Percentiles rank a stretch among this genome's conserved stretches.
These are phyloP conservation scores for Drosophila helvetica DNA, from an alignment of 2,888 invertebrate species.

Conservation along the genomic window DNA sequence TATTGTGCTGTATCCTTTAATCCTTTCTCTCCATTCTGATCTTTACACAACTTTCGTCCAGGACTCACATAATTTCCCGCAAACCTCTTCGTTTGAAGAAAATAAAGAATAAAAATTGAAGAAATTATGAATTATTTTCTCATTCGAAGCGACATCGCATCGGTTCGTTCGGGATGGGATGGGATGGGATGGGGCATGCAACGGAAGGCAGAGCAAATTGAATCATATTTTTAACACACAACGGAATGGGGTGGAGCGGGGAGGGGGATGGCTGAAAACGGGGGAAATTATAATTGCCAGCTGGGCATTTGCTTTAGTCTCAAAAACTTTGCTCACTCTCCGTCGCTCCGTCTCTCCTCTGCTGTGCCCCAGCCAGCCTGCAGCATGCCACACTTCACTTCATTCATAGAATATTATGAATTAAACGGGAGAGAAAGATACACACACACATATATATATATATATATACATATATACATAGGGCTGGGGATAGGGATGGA, in stretches of 20 bases:
- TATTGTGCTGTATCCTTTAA: no score
- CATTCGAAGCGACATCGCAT: background rate
- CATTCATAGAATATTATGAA: conserved; percentile 74
- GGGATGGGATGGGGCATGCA: background rate
- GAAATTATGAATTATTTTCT: conserved; percentile 34
- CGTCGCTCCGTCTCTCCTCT: background rate
- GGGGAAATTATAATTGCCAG: conserved; percentile 78
- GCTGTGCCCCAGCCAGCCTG: background rate
- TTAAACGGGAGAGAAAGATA: conserved; percentile 51
- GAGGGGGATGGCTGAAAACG: background rate
- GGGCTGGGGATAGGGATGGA: background rate
- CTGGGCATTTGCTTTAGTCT: conserved; percentile 59
- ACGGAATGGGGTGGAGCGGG: conserved; percentile 29
- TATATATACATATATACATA: conserved; percentile 1
- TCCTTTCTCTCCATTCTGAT: no score
- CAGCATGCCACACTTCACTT: conserved; percentile 47
- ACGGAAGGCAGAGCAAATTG: conserved; percentile 63
- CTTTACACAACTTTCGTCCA: no score
- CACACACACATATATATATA: background rate
- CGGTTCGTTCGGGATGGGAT: background rate
- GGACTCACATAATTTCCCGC: no score
- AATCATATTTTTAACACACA: conserved; percentile 73
- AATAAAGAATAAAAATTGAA: conserved; percentile 38
- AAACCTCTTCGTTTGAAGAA: background rate
- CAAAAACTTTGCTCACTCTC: conserved; percentile 15